Percentiles rank a stretch among this genome's conserved stretches.
These are phyloP conservation scores for Vultur gryphus DNA, from an alignment of 2,797 vertebrate genomes.

Conservation along the genomic window DNA sequence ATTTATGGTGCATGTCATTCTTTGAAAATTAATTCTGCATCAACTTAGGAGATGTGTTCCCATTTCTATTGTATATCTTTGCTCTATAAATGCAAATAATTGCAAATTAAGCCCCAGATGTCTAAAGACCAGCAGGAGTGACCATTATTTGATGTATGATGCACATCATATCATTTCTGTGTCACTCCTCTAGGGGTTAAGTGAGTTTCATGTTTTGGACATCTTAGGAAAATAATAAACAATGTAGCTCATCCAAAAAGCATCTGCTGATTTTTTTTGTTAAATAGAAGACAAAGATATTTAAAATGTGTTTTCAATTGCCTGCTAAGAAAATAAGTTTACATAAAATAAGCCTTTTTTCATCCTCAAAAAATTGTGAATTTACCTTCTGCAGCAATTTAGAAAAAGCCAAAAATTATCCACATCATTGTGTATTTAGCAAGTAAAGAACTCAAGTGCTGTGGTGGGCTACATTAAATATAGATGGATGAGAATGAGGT, in stretches of 20 bases:
- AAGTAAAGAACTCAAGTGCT: background rate
- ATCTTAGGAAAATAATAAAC: constrained; percentile 27
- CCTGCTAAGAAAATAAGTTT: constrained; percentile 41
- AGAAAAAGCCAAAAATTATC: background rate
- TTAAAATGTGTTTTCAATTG: constrained; percentile 43
- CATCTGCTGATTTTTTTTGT: background rate
- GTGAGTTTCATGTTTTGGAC: background rate
- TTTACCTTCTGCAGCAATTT: background rate
- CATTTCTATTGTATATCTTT: constrained; percentile 57
- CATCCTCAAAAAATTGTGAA: background rate
- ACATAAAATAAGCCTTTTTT: background rate
- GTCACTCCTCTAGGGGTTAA: constrained; percentile 35
- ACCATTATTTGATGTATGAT: background rate
- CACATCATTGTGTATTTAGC: background rate
- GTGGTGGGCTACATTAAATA: constrained; percentile 1
- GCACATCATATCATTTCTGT: constrained; percentile 24
- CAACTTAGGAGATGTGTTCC: constrained; percentile 33
- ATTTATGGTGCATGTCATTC: constrained; percentile 52
- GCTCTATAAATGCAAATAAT: constrained; percentile 56
- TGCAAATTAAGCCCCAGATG: constrained; percentile 60
- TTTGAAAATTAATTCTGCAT: constrained; percentile 61
- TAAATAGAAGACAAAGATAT: background rate
- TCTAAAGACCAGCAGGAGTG: constrained; percentile 2
- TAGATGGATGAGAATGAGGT: constrained; percentile 42
- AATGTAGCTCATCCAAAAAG: background rate